Evolutionary conservation across 2,113 vertebrate genomes (phyloP).

Genomic region (Orientallactaga bullata): DNA sequence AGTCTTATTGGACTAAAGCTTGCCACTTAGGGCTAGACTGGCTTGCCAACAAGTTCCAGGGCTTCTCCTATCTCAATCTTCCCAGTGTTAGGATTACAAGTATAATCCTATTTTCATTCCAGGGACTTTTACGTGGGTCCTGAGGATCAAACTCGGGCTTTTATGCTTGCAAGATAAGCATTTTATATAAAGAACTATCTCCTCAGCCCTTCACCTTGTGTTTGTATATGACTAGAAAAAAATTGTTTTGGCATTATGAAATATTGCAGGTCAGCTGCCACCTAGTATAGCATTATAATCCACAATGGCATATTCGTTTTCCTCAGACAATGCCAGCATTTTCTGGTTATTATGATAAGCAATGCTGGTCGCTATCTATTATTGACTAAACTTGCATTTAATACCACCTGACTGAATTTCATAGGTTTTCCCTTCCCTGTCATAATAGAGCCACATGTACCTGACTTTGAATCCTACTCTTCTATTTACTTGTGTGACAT

Average conservation of each 20-base stretch:
- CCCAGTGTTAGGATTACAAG: too few relatives aligned
- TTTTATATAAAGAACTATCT: too few relatives aligned
- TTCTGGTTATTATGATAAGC: not conserved
- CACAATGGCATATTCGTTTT: not conserved
- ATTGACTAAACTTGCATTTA: not conserved
- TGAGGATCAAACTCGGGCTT: too few relatives aligned
- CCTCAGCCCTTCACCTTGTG: too few relatives aligned
- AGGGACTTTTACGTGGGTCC: too few relatives aligned
- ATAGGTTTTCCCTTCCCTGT: not conserved
- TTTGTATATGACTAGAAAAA: slow-evolving; percentile 3
- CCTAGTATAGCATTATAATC: not conserved
- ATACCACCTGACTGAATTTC: not conserved
- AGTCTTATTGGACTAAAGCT: too few relatives aligned
- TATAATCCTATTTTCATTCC: too few relatives aligned
- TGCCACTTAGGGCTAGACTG: too few relatives aligned
- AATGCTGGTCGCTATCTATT: not conserved
- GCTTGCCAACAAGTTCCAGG: too few relatives aligned
- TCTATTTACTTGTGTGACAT: not conserved
- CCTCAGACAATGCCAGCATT: not conserved
- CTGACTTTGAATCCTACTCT: not conserved
- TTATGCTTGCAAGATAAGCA: too few relatives aligned
- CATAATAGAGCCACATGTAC: not conserved
- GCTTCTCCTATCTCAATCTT: too few relatives aligned
- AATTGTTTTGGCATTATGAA: not conserved
- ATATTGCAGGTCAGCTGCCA: not conserved